phyloP scores from a whole-genome alignment of 92 coral and sea anemone genomes.

The Umimayanthus chanpuru region DNA sequence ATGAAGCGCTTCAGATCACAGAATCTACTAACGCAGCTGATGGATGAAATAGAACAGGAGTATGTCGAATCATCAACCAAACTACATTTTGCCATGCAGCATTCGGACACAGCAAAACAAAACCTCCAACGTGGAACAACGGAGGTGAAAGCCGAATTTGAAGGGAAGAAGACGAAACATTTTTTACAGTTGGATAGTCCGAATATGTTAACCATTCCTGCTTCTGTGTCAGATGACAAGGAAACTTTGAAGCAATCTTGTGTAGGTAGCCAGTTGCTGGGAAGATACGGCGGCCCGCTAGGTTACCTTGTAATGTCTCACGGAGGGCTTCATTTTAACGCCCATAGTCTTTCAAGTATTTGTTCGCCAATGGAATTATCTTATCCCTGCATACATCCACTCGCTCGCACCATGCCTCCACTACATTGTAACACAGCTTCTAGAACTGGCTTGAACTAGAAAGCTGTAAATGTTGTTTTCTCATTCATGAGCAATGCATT shows the following conservation, averaged over 20 bases:
- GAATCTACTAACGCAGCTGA: neutral
- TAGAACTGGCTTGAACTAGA: neutral
- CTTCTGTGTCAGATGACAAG: neutral
- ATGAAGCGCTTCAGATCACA: neutral
- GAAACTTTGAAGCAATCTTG: neutral
- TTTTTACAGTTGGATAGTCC: neutral
- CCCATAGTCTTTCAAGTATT: neutral
- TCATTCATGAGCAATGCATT: neutral
- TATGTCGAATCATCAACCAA: neutral
- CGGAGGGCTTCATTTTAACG: neutral
- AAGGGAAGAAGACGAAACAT: neutral
- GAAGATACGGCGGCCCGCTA: neutral
- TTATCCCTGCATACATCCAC: neutral
- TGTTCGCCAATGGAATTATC: neutral
- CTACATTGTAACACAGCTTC: neutral
- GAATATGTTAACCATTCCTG: neutral
- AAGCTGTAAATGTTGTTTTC: neutral
- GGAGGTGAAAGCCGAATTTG: neutral
- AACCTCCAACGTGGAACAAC: neutral
- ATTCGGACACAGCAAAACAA: too few relatives aligned
- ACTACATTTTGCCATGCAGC: neutral
- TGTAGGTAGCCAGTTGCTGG: neutral
- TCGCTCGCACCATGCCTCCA: neutral
- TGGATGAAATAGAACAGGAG: constrained; percentile 16
- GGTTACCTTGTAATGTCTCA: neutral